Conservation (phyloP, 2,113 vertebrate genomes). For the Oophaga pumilio region DNA sequence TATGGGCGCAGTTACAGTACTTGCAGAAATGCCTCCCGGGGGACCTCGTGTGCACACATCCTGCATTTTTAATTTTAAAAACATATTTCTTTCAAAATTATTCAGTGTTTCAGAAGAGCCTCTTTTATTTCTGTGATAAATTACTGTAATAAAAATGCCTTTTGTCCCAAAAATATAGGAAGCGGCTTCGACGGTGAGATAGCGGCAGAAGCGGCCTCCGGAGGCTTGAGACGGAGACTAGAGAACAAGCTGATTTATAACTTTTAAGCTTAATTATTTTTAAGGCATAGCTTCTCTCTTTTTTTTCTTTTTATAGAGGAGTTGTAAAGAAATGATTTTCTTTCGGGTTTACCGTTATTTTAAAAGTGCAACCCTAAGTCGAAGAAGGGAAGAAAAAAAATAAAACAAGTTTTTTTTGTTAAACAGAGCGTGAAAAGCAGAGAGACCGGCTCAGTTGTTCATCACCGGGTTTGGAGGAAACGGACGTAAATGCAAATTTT, state of each 20-base stretch:
- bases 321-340: slow-evolving; percentile 68
- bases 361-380: slow-evolving; percentile 43
- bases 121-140: slow-evolving; percentile 96
- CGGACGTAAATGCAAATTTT: slow-evolving; percentile 7
- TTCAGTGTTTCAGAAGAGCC: slow-evolving; percentile 81
- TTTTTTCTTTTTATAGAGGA: slow-evolving; percentile 67
- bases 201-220: slow-evolving; percentile 69
- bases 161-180: slow-evolving; percentile 74
- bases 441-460: slow-evolving; percentile 24
- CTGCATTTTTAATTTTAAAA: slow-evolving; percentile 95
- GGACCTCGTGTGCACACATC: slow-evolving; percentile 79
- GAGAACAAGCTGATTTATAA: slow-evolving; percentile 66
- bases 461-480: slow-evolving; percentile 5
- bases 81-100: slow-evolving; percentile 93
- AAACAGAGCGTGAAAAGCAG: slow-evolving; percentile 45
- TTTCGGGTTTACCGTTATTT: slow-evolving; percentile 52
- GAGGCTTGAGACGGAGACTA: slow-evolving; percentile 69
- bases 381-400: not conserved
- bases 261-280: slow-evolving; percentile 77
- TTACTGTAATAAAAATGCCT: slow-evolving; percentile 92
- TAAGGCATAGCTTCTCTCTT: slow-evolving; percentile 64
- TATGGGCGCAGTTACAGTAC: slow-evolving; percentile 82
- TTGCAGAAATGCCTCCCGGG: slow-evolving; percentile 85
- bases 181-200: slow-evolving; percentile 69
- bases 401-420: slow-evolving; percentile 38